Percentiles rank a stretch among this genome's conserved stretches.
phyloP scores from a whole-genome alignment of 2,888 invertebrate species.

The Colostygia pectinataria region DNA sequence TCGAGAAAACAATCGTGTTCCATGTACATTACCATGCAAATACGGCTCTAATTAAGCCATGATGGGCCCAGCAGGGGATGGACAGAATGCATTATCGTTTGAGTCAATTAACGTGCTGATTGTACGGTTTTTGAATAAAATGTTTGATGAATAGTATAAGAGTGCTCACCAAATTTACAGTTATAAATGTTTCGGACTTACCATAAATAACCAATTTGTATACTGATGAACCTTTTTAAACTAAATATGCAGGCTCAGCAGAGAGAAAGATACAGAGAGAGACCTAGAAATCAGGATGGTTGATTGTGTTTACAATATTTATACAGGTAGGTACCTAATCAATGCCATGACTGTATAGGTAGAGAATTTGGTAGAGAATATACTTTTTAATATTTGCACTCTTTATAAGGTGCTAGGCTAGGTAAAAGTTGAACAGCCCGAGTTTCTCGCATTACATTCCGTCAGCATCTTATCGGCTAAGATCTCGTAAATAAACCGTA shows the following conservation, averaged over 20 bases:
- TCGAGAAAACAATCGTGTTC: conserved; percentile 60
- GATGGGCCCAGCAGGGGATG: conserved; percentile 38
- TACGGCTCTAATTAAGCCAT: conserved; percentile 62
- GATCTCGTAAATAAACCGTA: conserved; percentile 41
- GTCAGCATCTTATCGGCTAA: conserved; percentile 37
- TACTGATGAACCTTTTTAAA: too few relatives aligned
- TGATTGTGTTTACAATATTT: too few relatives aligned
- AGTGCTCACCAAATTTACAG: neutral
- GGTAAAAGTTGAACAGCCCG: conserved; percentile 5
- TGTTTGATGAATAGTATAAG: conserved; percentile 1
- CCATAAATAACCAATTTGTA: too few relatives aligned
- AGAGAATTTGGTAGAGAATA: too few relatives aligned
- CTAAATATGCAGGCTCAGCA: too few relatives aligned
- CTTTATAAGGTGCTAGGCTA: neutral
- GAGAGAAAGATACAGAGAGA: too few relatives aligned
- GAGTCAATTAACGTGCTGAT: conserved; percentile 23
- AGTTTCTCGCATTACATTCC: conserved; percentile 22
- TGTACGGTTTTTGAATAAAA: neutral
- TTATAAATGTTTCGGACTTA: too few relatives aligned
- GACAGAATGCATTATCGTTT: conserved; percentile 46
- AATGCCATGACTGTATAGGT: too few relatives aligned
- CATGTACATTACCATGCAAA: conserved; percentile 56
- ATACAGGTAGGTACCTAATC: too few relatives aligned
- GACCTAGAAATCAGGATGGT: too few relatives aligned
- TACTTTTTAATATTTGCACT: too few relatives aligned